Base-by-base conservation (phyloP, 2,888 invertebrate genomes). In the Drosophila fulvimacula region DNA sequence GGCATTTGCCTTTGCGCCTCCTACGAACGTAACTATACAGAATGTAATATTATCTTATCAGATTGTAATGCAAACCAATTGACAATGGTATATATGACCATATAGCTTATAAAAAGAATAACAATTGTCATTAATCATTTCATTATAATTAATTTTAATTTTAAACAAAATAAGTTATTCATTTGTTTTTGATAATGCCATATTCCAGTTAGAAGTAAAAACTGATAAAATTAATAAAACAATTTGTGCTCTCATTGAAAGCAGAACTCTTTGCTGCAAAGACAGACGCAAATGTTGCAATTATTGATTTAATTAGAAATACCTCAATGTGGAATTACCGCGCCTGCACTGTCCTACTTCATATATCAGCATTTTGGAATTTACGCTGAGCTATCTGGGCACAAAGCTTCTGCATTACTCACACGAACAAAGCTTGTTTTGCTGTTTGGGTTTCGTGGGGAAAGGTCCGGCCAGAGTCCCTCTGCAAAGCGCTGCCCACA, bases 351-450 rank as follows among this genome's bases (percentile, higher is more conserved):
- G 17, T n/a, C 3, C 10, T 17, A 58, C 34, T 42, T 49, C 57
- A 71, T n/a, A 36, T 9, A 3, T 38, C 0, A 53, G 38, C 21
- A 11, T 32, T 56, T 36, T 38, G 75, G 75, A 73, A 67, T 74
- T 51, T 59, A 44, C 69, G 59, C 53, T 60, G 55, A 60, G 55
- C 30, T 74, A 53, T 74, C 34, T 48, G 49, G 34, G 11, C 7
- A 13, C 13, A 42, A 30, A 42, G 15, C 32, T 32, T 69, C 15
- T 19, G 38, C 41, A 69, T 75, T 73, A 73, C 58, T 62, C 69
- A 73, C 46, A 11, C 13, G 15, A 34, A 10, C 11, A n/a, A 53
- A 13, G 17, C 36, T 13, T 42, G 56, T 24, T 42, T 21, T 27
- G 21, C 36, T 19, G 19, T 5, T 24, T 42, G 46, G 15, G 19